Conservation (phyloP, 2,888 invertebrate genomes). For the Sinohyriopsis cumingii region DNA sequence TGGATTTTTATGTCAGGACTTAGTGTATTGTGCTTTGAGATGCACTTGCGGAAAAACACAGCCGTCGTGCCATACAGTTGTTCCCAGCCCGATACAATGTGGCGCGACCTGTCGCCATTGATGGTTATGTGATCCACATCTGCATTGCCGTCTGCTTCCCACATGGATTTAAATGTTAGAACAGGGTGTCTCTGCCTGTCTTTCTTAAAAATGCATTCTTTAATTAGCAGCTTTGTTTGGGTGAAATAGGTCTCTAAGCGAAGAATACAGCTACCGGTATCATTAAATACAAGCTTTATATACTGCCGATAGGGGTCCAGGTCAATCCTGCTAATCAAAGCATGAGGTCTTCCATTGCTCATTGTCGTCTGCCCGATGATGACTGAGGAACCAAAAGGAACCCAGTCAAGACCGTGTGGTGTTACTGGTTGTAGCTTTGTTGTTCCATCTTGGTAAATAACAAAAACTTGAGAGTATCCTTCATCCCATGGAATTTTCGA, state of each 20-base stretch:
- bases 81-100: slow-evolving; percentile 35
- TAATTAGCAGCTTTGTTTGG: slow-evolving; percentile 29
- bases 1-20: slow-evolving; percentile 37
- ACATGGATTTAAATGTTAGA: slow-evolving; percentile 47
- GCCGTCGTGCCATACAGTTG: slow-evolving; percentile 41
- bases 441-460: slow-evolving; percentile 47
- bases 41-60: slow-evolving; percentile 47
- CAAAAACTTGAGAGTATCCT: slow-evolving; percentile 42
- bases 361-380: slow-evolving; percentile 40
- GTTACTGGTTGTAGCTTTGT: slow-evolving; percentile 36
- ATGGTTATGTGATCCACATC: slow-evolving; percentile 49
- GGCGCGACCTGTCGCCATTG: slow-evolving; percentile 35
- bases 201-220: slow-evolving; percentile 20
- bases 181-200: slow-evolving; percentile 30
- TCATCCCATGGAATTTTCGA: slow-evolving; percentile 40
- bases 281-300: slow-evolving; percentile 26
- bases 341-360: slow-evolving; percentile 22
- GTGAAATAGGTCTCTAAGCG: slow-evolving; percentile 18
- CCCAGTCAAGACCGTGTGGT: slow-evolving; percentile 43
- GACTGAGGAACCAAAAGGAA: slow-evolving; percentile 50
- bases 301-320: slow-evolving; percentile 25
- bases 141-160: slow-evolving; percentile 49
- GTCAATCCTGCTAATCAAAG: slow-evolving; percentile 29
- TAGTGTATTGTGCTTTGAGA: slow-evolving; percentile 46
- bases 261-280: slow-evolving; percentile 30